phyloP scores from a whole-genome alignment of 2,888 invertebrate species.

The Lasioglossum oenotherae region DNA sequence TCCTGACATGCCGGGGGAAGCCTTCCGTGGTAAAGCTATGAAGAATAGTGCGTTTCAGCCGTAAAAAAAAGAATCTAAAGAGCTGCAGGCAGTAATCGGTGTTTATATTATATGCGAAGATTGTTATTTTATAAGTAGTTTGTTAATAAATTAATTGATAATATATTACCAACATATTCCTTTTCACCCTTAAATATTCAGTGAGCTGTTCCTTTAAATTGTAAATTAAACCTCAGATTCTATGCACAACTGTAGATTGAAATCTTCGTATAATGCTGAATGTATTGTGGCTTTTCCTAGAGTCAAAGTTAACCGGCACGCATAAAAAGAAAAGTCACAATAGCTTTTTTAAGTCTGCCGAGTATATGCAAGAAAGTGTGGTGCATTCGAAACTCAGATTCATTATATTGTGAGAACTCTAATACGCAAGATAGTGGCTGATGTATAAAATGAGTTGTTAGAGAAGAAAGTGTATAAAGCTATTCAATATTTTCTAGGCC shows the following conservation, averaged over 20 bases:
- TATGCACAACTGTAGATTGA: not conserved
- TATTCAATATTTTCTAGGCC: slow-evolving; percentile 3
- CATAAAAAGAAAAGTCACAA: not conserved
- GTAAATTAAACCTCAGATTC: not conserved
- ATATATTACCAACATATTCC: not conserved
- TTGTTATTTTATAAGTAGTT: not conserved
- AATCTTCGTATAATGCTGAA: not conserved
- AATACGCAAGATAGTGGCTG: not conserved
- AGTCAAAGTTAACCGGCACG: not conserved
- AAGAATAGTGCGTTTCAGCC: not conserved
- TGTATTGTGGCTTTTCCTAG: not conserved
- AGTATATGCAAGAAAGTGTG: not conserved
- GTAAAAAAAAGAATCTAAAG: slow-evolving; percentile 18
- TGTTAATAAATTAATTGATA: not conserved
- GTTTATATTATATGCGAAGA: slow-evolving; percentile 10
- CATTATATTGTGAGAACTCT: not conserved
- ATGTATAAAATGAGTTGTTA: not conserved
- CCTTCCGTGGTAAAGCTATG: not conserved
- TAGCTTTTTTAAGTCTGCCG: not conserved
- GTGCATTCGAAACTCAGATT: not conserved
- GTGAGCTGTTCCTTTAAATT: too few relatives aligned
- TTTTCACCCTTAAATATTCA: too few relatives aligned
- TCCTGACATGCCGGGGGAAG: not conserved
- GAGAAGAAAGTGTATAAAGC: not conserved
- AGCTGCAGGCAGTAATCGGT: not conserved